Percentiles rank a stretch among this genome's conserved stretches.
phyloP scores from a whole-genome alignment of 2,888 invertebrate species.

The Chloroclysta siterata region DNA sequence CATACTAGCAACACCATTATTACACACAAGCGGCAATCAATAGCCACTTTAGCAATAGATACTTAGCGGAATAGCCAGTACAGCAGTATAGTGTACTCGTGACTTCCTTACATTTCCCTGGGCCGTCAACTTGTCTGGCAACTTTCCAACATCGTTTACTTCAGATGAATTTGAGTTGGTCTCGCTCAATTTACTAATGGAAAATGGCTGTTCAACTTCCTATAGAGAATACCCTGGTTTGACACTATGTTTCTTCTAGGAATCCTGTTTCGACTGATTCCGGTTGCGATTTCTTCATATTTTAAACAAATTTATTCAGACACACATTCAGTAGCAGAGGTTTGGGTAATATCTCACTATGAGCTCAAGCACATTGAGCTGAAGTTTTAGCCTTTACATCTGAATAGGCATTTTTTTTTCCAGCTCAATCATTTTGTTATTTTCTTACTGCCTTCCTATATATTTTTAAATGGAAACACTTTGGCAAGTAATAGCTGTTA shows the following conservation, averaged over 20 bases:
- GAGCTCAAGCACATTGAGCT: too few species aligned
- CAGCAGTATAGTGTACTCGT: conserved; percentile 59
- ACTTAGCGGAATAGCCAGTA: conserved; percentile 55
- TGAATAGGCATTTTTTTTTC: too few species aligned
- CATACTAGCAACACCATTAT: conserved; percentile 45
- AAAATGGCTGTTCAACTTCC: conserved; percentile 21
- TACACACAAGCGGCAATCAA: conserved; percentile 59
- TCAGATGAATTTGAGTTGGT: conserved; percentile 31
- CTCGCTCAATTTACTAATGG: conserved; percentile 30
- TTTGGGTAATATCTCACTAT: too few species aligned
- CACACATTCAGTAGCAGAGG: too few species aligned
- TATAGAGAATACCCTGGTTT: not conserved
- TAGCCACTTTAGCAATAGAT: conserved; percentile 58
- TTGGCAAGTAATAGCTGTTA: conserved; percentile 25
- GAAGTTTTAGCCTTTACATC: too few species aligned
- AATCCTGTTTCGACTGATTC: not conserved
- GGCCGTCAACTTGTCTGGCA: conserved; percentile 62
- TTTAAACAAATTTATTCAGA: too few species aligned
- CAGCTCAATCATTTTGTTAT: too few species aligned
- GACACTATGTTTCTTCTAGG: not conserved
- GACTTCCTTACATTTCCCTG: conserved; percentile 77
- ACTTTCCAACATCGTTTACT: conserved; percentile 66
- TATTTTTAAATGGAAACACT: conserved; percentile 5
- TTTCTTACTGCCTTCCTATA: too few species aligned
- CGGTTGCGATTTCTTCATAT: not conserved